These are phyloP conservation scores for Leucoptera coffeella DNA, from an alignment of 2,888 invertebrate genomes.

Conservation along the genomic window DNA sequence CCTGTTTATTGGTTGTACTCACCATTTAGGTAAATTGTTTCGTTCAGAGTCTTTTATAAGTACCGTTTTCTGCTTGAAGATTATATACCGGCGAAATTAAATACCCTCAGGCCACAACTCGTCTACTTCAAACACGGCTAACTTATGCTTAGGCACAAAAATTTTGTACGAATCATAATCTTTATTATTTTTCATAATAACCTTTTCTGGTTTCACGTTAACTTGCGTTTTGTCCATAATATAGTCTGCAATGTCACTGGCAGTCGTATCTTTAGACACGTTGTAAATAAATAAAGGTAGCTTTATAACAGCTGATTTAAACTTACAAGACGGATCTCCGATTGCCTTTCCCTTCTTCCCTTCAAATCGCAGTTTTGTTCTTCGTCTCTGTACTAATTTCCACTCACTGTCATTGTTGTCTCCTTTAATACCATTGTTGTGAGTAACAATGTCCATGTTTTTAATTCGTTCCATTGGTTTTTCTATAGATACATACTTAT, in stretches of 20 bases:
- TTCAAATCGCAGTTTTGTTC: too few relatives aligned
- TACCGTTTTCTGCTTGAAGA: not conserved
- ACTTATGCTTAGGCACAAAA: constrained; percentile 4
- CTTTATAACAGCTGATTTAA: constrained; percentile 6
- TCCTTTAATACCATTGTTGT: too few relatives aligned
- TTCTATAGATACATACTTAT: too few relatives aligned
- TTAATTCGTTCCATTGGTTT: too few relatives aligned
- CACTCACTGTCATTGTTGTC: too few relatives aligned
- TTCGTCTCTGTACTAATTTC: too few relatives aligned
- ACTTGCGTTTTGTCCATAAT: not conserved
- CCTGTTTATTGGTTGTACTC: too few relatives aligned
- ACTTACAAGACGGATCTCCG: not conserved
- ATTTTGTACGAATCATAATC: constrained; percentile 5
- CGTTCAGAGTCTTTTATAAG: too few relatives aligned
- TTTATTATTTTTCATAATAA: not conserved
- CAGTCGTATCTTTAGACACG: constrained; percentile 6
- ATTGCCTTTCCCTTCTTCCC: constrained; percentile 1
- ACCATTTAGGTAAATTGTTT: too few relatives aligned
- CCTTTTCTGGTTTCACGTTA: not conserved
- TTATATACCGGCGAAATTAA: constrained; percentile 2
- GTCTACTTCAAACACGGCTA: not conserved
- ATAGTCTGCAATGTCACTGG: constrained; percentile 5
- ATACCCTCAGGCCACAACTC: constrained; percentile 1
- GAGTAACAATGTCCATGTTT: too few relatives aligned
- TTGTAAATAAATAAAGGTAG: constrained; percentile 7